These are phyloP conservation scores for Lepisosteus osseus DNA, from an alignment of 2,113 vertebrate genomes.

Conservation along the genomic window DNA sequence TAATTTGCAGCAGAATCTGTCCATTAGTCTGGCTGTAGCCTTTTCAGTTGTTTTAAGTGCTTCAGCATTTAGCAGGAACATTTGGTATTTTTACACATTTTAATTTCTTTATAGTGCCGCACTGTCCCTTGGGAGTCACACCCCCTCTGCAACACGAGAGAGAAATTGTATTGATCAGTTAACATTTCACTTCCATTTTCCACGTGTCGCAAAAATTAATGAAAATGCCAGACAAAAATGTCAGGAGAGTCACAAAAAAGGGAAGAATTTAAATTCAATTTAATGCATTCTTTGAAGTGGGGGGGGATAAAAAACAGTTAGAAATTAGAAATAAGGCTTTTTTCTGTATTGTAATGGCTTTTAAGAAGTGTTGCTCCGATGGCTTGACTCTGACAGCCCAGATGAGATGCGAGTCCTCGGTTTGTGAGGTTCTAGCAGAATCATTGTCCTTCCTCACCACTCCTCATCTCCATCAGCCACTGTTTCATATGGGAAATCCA, in stretches of 20 bases:
- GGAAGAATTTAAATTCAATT: constrained; percentile 74
- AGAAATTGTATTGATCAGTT: constrained; percentile 94
- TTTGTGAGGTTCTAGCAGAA: too few relatives aligned
- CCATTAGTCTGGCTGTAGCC: constrained; percentile 77
- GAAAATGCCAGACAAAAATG: constrained; percentile 89
- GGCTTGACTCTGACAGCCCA: too few relatives aligned
- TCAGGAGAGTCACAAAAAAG: constrained; percentile 75
- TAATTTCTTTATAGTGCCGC: constrained; percentile 77
- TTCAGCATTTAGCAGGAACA: constrained; percentile 83
- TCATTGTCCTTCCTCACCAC: too few relatives aligned
- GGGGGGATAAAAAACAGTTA: too few relatives aligned
- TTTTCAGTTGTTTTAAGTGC: constrained; percentile 78
- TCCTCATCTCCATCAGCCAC: too few relatives aligned
- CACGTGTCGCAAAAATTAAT: constrained; percentile 78
- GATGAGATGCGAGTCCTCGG: too few relatives aligned
- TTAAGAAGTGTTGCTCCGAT: too few relatives aligned
- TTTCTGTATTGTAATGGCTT: too few relatives aligned
- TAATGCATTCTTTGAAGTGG: neutral
- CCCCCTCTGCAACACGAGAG: constrained; percentile 73
- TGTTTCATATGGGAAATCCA: too few relatives aligned
- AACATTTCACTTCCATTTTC: constrained; percentile 88
- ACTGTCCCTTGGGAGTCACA: constrained; percentile 66
- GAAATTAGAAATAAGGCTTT: too few relatives aligned
- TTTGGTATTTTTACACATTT: constrained; percentile 93
- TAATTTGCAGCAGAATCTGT: constrained; percentile 85